Percentiles rank a stretch among this genome's conserved stretches.
These are phyloP conservation scores for Channallabes apus DNA, from an alignment of 2,797 vertebrate genomes.

Conservation along the genomic window DNA sequence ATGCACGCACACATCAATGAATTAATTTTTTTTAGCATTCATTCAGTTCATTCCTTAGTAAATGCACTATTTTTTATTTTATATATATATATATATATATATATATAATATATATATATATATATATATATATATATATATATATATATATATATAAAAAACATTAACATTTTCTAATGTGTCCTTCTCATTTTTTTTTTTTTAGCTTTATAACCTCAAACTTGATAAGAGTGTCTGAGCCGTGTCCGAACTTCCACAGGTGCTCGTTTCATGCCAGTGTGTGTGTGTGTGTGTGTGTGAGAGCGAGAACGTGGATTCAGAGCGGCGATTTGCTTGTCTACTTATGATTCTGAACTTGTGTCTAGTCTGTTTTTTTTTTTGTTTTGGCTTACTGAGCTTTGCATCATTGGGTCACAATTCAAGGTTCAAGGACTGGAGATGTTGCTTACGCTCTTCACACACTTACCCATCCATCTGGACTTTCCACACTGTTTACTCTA, in stretches of 20 bases:
- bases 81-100: too few relatives aligned
- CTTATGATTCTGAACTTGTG: constrained; percentile 35
- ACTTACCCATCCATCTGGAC: neutral
- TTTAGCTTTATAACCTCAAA: constrained; percentile 1
- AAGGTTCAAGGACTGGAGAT: constrained; percentile 54
- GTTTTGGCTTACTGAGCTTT: constrained; percentile 44
- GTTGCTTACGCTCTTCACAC: constrained; percentile 39
- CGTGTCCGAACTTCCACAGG: neutral
- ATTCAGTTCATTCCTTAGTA: constrained; percentile 9
- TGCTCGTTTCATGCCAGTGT: constrained; percentile 4
- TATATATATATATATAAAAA: too few relatives aligned
- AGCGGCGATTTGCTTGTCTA: neutral
- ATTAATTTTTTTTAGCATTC: constrained; percentile 4
- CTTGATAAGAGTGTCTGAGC: neutral
- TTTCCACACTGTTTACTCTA: neutral
- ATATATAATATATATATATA: too few relatives aligned
- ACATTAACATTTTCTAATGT: neutral
- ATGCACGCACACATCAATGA: neutral
- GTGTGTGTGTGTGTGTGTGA: neutral
- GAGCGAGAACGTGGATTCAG: neutral
- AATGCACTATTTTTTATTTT: constrained; percentile 2
- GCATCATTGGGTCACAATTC: constrained; percentile 60
- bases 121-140: too few relatives aligned
- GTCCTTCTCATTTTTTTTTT: constrained; percentile 13
- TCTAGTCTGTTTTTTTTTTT: constrained; percentile 24